Evolutionary conservation across 2,888 invertebrate genomes (phyloP).

Genomic region (Empis stercorea): DNA sequence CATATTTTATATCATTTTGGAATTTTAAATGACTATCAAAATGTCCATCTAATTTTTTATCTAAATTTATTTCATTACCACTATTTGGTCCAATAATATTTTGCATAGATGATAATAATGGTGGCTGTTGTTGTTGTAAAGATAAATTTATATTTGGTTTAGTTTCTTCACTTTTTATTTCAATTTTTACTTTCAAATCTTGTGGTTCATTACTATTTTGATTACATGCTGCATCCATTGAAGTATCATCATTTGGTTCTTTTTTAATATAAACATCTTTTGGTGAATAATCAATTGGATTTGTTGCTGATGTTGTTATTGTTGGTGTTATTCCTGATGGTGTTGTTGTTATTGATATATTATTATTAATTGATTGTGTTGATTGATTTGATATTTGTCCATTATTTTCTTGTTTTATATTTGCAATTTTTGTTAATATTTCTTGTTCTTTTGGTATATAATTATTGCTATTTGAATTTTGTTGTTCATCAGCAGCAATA

Average conservation of each 20-base stretch:
- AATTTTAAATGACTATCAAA: constrained; percentile 13
- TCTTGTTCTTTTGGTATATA: constrained; percentile 30
- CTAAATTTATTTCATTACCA: constrained; percentile 1
- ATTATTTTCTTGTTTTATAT: constrained; percentile 33
- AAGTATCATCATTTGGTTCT: constrained; percentile 36
- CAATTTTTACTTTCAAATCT: constrained; percentile 60
- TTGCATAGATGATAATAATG: constrained; percentile 9
- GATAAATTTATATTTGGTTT: constrained; percentile 21
- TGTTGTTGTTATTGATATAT: constrained; percentile 13
- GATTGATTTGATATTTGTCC: constrained; percentile 12
- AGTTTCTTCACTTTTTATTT: constrained; percentile 39
- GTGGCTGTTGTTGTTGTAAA: constrained; percentile 16
- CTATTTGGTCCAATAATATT: constrained; percentile 11
- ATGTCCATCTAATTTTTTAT: constrained; percentile 15
- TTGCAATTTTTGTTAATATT: constrained; percentile 33
- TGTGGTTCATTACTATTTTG: constrained; percentile 49
- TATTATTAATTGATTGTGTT: background rate
- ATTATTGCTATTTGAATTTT: background rate
- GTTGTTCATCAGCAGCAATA: background rate
- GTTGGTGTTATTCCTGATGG: constrained; percentile 26
- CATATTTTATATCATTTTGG: constrained; percentile 23
- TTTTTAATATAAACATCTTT: constrained; percentile 48
- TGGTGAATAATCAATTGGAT: constrained; percentile 40
- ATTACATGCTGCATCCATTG: constrained; percentile 35
- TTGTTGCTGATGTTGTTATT: constrained; percentile 13